Evolutionary conservation across 1,140 invertebrate genomes (phyloP).

Genomic region (Fragariocoptes setiger): DNA sequence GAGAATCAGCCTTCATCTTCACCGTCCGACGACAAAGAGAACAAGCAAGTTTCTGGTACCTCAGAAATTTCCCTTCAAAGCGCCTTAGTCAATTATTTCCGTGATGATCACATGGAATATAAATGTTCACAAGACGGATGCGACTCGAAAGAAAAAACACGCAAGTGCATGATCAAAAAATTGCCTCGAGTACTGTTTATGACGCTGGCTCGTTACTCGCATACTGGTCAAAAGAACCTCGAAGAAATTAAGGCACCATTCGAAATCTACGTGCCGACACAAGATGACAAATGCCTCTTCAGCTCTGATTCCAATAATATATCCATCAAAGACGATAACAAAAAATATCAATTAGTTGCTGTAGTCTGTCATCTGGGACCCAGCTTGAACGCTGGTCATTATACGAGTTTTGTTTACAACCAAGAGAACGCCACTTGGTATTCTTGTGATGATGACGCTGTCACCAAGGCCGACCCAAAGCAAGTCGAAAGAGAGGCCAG

Average conservation of each 20-base stretch:
- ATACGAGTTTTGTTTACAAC: conserved; percentile 5
- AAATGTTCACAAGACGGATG: neutral
- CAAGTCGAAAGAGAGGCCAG: neutral
- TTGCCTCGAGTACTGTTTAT: conserved; percentile 3
- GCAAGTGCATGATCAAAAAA: conserved; percentile 1
- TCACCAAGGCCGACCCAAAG: neutral
- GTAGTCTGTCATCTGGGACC: conserved; percentile 5
- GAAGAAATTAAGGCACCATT: neutral
- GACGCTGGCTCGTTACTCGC: neutral
- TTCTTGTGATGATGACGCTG: conserved; percentile 3
- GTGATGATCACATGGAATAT: neutral
- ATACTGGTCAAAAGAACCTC: neutral
- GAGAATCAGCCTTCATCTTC: neutral
- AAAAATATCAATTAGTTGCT: conserved; percentile 5
- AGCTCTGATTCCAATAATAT: no score
- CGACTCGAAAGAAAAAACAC: neutral
- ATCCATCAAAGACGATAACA: neutral
- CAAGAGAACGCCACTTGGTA: conserved; percentile 1
- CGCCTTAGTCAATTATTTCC: conserved; percentile 1
- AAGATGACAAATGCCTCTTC: neutral
- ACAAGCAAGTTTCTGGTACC: no score
- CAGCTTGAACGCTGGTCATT: conserved; percentile 3
- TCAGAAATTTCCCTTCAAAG: no score
- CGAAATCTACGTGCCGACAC: neutral
- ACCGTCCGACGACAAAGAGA: no score